phyloP scores from a whole-genome alignment of 2,888 invertebrate genomes.

The Teleiodes luculella region DNA sequence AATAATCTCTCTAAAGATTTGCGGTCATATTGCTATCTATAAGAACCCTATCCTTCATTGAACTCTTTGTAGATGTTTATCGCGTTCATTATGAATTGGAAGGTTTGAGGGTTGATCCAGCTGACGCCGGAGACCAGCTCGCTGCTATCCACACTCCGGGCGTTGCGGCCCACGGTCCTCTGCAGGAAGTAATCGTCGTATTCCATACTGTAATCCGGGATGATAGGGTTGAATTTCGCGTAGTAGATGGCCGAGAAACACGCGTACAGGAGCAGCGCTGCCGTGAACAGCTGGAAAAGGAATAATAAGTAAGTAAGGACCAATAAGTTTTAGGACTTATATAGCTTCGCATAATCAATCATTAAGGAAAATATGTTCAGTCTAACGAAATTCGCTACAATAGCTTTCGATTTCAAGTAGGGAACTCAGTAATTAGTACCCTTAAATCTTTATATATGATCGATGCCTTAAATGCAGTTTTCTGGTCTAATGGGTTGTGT shows the following conservation, averaged over 20 bases:
- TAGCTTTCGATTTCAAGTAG: too few species aligned
- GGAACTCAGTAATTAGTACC: too few species aligned
- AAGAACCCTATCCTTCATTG: not conserved
- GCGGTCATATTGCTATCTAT: not conserved
- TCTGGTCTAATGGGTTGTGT: too few species aligned
- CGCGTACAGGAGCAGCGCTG: conserved; percentile 88
- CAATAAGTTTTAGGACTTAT: too few species aligned
- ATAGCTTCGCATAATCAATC: too few species aligned
- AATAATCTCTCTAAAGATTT: too few species aligned
- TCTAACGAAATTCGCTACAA: too few species aligned
- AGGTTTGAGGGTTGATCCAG: conserved; percentile 80
- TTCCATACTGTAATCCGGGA: conserved; percentile 86
- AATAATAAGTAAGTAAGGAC: not conserved
- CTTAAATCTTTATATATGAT: too few species aligned
- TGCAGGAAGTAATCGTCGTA: conserved; percentile 87
- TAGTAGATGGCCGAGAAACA: conserved; percentile 92
- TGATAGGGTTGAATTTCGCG: conserved; percentile 90
- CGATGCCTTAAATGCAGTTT: too few species aligned
- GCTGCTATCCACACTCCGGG: conserved; percentile 56
- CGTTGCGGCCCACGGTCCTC: conserved; percentile 78
- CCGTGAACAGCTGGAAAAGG: conserved; percentile 84
- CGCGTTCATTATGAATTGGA: conserved; percentile 83
- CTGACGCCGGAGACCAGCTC: conserved; percentile 64
- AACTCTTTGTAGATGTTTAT: conserved; percentile 30
- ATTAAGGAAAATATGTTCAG: too few species aligned